phyloP scores from a whole-genome alignment of 2,113 vertebrate species.

The Rhea pennata region DNA sequence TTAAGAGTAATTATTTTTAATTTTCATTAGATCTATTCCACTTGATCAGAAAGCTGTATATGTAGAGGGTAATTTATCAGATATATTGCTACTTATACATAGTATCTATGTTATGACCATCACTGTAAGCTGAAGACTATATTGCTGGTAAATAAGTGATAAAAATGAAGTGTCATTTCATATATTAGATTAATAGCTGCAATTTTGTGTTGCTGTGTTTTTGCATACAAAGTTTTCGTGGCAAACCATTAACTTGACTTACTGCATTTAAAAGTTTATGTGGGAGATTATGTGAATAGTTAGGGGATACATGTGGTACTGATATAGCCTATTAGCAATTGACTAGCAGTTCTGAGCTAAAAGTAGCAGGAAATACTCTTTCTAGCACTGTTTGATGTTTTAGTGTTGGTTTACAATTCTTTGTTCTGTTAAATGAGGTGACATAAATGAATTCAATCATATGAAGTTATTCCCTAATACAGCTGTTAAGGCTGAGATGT shows the following conservation, averaged over 20 bases:
- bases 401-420: conserved; percentile 29
- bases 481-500: conserved; percentile 31
- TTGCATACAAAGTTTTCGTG: conserved; percentile 56
- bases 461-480: conserved; percentile 35
- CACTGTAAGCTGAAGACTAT: conserved; percentile 38
- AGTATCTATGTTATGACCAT: conserved; percentile 11
- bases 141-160: conserved; percentile 63
- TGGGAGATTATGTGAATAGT: neutral
- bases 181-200: conserved; percentile 42
- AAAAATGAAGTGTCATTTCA: conserved; percentile 55
- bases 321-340: neutral
- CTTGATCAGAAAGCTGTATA: conserved; percentile 38
- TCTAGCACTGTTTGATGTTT: conserved; percentile 33
- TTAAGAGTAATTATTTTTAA: conserved; percentile 9
- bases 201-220: conserved; percentile 49
- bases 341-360: neutral
- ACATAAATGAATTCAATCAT: conserved; percentile 61
- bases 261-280: conserved; percentile 49
- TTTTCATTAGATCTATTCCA: conserved; percentile 23
- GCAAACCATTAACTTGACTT: conserved; percentile 56
- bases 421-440: conserved; percentile 65
- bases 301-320: neutral
- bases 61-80: conserved; percentile 27
- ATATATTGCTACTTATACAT: neutral
- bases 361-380: conserved; percentile 31